Base-by-base conservation (phyloP, 1,140 invertebrate genomes). In the Drosophila eugracilis region DNA sequence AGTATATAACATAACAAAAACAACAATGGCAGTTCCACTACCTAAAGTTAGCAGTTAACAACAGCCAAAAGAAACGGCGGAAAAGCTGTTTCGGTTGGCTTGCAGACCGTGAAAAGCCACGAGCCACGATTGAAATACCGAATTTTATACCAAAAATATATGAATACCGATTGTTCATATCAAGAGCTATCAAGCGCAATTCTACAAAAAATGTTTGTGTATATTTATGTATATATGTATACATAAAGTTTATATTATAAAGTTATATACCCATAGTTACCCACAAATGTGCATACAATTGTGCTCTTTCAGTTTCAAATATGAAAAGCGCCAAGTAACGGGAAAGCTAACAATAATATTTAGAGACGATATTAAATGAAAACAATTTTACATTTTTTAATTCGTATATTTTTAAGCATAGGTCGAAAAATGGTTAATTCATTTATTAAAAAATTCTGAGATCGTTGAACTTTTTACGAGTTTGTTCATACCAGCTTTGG, bases 121-220 rank as follows among this genome's bases (percentile, higher is more conserved):
- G 84, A 89, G 84, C 84, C 84, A 89, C 85, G 86, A 89, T 89
- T 89, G 80, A 88, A 88, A 88, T 89, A 84, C 84, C 84, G 79
- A 88, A 88, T 88, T 89, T 88, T 71, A 88, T 88, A 88, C 75
- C 70, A 75, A 88, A 83, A 88, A 81, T 75, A 79, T 79, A 88
- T 88, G 83, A 88, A 83, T 75, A 75, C 83, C 66, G 70, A 83
- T 86, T 78, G 83, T 88, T 75, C 49, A 84, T 62, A 81, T 77
- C 67, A 77, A 75, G 60, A 85, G 59, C 57, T 57, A 78, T 59
- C 50, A 66, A 81, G 74, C 47, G 15, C 72, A 60, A 37, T 71
- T 54, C 30, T 34, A 50, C 22, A 14, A n/a, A 67, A 32, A 48
- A 47, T 14, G 4, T 4, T 48, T 32, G 15, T 54, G 37, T 3